These are phyloP conservation scores for Piprites chloris DNA, from an alignment of 2,113 vertebrate genomes.

Conservation along the genomic window DNA sequence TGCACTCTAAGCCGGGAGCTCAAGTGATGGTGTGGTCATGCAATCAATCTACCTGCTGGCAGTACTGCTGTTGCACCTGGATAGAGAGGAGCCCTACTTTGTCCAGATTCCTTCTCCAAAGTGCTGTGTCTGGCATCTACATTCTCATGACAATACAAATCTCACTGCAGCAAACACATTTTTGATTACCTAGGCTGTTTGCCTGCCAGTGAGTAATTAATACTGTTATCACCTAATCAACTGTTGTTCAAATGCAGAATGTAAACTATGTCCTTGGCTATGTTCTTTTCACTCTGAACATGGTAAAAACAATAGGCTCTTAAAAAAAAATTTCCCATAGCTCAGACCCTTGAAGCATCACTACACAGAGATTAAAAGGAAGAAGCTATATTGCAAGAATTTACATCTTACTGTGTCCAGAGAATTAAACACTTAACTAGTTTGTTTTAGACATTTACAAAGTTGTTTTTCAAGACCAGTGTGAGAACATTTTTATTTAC, in stretches of 20 bases:
- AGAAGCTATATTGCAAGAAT: not conserved
- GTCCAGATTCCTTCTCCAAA: not conserved
- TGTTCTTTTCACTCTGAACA: not conserved
- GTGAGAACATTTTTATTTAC: not conserved
- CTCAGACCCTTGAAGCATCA: not conserved
- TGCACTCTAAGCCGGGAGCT: accelerated
- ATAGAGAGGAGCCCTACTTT: not conserved
- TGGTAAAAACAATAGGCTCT: not conserved
- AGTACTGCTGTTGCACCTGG: not conserved
- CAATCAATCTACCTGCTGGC: not conserved
- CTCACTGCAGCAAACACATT: constrained; percentile 9
- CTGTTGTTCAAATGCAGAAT: constrained; percentile 17
- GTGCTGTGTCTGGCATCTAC: not conserved
- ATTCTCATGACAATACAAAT: not conserved
- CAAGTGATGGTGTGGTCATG: accelerated
- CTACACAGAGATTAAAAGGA: not conserved
- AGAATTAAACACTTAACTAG: not conserved
- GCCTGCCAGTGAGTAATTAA: constrained; percentile 25
- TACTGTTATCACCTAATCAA: constrained; percentile 36
- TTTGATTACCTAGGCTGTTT: constrained; percentile 18
- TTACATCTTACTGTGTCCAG: not conserved
- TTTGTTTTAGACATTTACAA: not conserved
- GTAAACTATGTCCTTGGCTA: constrained; percentile 4
- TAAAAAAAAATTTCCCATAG: not conserved
- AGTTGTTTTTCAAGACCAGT: not conserved